phyloP scores from a whole-genome alignment of 37 sponge, comb jelly and placozoan species.

The Cladorhizidae sp. region DNA sequence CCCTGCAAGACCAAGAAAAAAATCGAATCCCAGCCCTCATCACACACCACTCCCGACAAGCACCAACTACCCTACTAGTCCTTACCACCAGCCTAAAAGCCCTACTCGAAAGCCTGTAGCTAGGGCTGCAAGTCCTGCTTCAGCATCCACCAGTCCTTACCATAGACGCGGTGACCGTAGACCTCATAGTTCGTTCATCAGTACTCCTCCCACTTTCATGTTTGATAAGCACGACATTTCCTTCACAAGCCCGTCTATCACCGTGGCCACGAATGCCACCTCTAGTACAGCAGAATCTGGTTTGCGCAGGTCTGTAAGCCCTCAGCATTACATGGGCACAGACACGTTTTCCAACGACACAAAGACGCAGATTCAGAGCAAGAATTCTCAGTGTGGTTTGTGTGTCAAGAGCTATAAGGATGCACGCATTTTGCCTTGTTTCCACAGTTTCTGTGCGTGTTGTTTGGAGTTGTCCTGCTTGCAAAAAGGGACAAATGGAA shows the following conservation, averaged over 20 bases:
- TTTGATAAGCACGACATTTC: background rate
- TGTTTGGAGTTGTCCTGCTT: conserved; percentile 49
- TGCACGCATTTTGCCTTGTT: conserved; percentile 69
- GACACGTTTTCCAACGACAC: background rate
- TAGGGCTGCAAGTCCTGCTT: background rate
- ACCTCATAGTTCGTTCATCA: background rate
- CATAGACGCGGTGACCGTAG: background rate
- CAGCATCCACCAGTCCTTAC: background rate
- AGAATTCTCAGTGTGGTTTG: conserved; percentile 49
- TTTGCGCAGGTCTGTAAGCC: background rate
- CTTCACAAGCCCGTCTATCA: background rate
- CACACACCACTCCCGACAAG: background rate
- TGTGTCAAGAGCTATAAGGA: conserved; percentile 53
- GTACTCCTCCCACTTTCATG: background rate
- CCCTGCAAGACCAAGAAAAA: background rate
- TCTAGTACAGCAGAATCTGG: background rate
- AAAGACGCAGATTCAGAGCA: background rate
- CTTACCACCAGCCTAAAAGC: background rate
- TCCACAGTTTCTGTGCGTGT: conserved; percentile 73
- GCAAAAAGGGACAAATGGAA: conserved; percentile 5
- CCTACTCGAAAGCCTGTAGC: background rate
- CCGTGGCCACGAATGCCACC: background rate
- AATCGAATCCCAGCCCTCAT: background rate
- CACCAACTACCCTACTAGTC: conserved; percentile 11
- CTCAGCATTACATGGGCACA: background rate